Evolutionary conservation across 2,888 invertebrate genomes (phyloP), one percentile per base, ranked within the genome.

Genomic region (Prosopocoilus inquinatus): DNA sequence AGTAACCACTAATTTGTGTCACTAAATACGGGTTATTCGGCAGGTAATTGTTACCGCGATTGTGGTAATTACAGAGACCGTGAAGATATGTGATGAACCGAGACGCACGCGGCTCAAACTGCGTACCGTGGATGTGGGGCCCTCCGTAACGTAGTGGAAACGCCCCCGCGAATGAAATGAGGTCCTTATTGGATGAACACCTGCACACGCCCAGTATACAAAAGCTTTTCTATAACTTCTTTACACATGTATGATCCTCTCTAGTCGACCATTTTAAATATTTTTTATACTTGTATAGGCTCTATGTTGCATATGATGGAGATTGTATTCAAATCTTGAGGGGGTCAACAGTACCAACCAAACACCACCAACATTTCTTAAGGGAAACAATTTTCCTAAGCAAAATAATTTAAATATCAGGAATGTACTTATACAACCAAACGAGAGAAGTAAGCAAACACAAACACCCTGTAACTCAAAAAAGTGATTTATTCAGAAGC

Each of bases 61-160:
- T 61, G 63, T 62, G 52, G 46, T 68, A 70, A 70, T 70, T 70
- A 64, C 63, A 58, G 57, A 38, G 59, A 56, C 58, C 59, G 55
- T 58, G 60, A 62, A 59, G 59, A 55, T 62, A 39, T 60, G 50
- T 58, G 70, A 68, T 68, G 67, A 62, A 67, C 70, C 70, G 70
- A 67, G 64, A 68, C 67, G 64, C 48, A 64, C 65, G 65, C 65
- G 66, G 59, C 63, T 64, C 60, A 58, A 55, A 64, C 65, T 66
- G 67, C 68, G 67, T 67, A 73, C 74, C 75, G 73, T 77, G 20
- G 20, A 28, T 28, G 20, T 28, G 20, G 20, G 77, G 75, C 72
- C 76, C 51, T 55, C 44, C 58, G 53, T 53, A 53, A 55, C 52
- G 53, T 47, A 44, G 57, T 55, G 60, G 50, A 52, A 58, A 64